Evolutionary conservation across 2,888 invertebrate genomes (phyloP).

Genomic region (Diplolepis rosae): DNA sequence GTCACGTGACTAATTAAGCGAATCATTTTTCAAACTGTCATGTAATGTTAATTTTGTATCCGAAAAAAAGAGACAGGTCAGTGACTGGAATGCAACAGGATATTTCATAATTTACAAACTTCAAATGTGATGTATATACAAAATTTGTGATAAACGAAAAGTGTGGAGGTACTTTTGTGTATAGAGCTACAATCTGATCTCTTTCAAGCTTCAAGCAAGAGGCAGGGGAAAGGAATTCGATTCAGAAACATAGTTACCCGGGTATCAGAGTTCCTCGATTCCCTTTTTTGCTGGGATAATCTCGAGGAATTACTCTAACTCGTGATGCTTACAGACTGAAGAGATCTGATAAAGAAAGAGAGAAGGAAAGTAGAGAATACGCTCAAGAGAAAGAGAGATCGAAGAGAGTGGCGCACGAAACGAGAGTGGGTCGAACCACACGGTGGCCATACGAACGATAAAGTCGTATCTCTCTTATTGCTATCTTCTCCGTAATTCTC

Average conservation of each 20-base stretch:
- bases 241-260: constrained; percentile 33
- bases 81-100: background rate
- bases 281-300: constrained; percentile 36
- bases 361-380: constrained; percentile 41
- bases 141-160: constrained; percentile 20
- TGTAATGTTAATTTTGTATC: background rate
- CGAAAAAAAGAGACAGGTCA: no score
- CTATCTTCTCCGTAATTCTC: constrained; percentile 67
- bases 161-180: constrained; percentile 10
- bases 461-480: constrained; percentile 68
- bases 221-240: constrained; percentile 27
- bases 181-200: constrained; percentile 24
- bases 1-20: background rate
- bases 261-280: constrained; percentile 34
- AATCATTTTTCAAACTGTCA: no score
- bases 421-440: constrained; percentile 42
- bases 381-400: constrained; percentile 47
- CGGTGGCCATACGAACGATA: constrained; percentile 58
- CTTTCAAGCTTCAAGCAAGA: constrained; percentile 24
- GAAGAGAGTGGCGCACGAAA: constrained; percentile 43
- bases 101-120: constrained; percentile 15
- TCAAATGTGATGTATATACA: constrained; percentile 24
- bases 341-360: constrained; percentile 48
- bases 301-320: constrained; percentile 39
- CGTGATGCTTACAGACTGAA: constrained; percentile 37